Conservation (phyloP, 1,140 invertebrate species). For the Conopomorpha cramerella region DNA sequence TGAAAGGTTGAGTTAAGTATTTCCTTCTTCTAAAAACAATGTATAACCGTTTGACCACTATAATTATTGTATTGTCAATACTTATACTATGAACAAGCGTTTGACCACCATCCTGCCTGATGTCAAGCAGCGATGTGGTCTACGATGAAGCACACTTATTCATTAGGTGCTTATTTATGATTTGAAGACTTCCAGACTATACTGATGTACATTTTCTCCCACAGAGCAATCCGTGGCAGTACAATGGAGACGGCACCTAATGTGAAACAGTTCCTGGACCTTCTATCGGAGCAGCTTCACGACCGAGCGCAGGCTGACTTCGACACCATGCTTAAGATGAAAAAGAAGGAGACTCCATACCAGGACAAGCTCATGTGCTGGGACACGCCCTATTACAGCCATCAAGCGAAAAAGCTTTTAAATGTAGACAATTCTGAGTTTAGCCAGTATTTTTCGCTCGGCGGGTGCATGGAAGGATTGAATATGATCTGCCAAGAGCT, state of each 20-base stretch:
- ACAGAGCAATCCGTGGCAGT: conserved; percentile 83
- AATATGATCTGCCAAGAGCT: conserved; percentile 82
- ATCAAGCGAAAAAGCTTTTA: conserved; percentile 73
- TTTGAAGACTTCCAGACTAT: neutral
- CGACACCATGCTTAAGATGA: conserved; percentile 75
- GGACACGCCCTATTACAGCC: conserved; percentile 84
- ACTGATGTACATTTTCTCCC: conserved; percentile 13
- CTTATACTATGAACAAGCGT: too few species aligned
- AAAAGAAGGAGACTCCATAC: conserved; percentile 60
- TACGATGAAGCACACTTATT: too few species aligned
- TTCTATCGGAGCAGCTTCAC: conserved; percentile 71
- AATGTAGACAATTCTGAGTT: conserved; percentile 73
- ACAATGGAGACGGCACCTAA: conserved; percentile 80
- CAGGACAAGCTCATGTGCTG: conserved; percentile 67
- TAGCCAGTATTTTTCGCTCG: conserved; percentile 90
- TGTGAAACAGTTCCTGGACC: conserved; percentile 80
- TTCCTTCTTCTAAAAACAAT: too few species aligned
- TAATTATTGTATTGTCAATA: too few species aligned
- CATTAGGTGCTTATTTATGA: too few species aligned
- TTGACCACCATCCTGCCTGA: too few species aligned
- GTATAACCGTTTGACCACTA: too few species aligned
- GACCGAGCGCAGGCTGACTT: conserved; percentile 73
- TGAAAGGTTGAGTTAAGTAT: too few species aligned
- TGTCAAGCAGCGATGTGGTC: too few species aligned
- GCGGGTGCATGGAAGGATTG: conserved; percentile 94